Conservation (phyloP, 2,888 invertebrate species). For the Chrysotoxum bicinctum region DNA sequence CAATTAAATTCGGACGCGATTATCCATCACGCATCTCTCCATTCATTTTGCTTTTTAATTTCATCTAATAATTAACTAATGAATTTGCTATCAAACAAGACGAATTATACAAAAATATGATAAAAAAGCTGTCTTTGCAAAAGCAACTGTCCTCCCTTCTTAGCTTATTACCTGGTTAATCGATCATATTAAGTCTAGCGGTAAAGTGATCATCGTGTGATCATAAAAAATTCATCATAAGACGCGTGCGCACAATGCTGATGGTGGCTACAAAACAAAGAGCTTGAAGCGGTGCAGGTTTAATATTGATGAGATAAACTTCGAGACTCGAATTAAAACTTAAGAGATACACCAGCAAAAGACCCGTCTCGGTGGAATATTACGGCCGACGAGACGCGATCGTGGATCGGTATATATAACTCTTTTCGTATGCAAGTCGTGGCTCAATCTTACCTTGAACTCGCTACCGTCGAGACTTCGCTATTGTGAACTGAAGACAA, state of each 20-base stretch:
- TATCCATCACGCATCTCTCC: neutral
- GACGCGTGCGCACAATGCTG: neutral
- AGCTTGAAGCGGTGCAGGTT: neutral
- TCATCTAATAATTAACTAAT: constrained; percentile 23
- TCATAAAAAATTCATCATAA: neutral
- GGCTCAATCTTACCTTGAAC: constrained; percentile 82
- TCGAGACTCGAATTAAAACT: constrained; percentile 57
- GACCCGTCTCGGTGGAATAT: neutral
- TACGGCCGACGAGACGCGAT: neutral
- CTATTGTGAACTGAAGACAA: constrained; percentile 5
- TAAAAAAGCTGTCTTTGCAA: neutral
- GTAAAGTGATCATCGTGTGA: neutral
- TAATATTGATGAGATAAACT: constrained; percentile 29
- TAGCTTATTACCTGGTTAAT: neutral
- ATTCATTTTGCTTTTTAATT: constrained; percentile 2
- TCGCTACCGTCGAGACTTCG: constrained; percentile 76
- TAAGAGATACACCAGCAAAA: constrained; percentile 46
- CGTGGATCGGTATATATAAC: constrained; percentile 79
- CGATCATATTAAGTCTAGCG: neutral
- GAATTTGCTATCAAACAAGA: neutral
- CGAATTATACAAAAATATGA: neutral
- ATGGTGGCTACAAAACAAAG: constrained; percentile 23
- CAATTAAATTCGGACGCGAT: constrained; percentile 10
- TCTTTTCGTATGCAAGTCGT: constrained; percentile 81
- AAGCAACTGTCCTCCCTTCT: constrained; percentile 1